Conservation (phyloP, 2,113 vertebrate species). For the Regulus satrapa region DNA sequence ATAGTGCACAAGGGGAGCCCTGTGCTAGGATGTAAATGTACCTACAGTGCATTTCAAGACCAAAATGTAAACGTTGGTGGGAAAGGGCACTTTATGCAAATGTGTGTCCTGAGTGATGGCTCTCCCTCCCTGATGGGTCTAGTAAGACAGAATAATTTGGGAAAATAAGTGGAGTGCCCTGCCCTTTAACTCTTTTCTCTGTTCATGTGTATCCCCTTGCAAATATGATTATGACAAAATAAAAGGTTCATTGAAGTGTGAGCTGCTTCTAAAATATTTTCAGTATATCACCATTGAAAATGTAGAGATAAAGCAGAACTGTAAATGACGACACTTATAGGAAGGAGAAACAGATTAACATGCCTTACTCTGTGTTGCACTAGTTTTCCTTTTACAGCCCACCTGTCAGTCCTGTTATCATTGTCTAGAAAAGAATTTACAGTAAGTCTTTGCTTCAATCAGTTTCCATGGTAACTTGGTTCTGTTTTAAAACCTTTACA, state of each 20-base stretch:
- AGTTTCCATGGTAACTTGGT: constrained; percentile 51
- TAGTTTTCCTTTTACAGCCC: constrained; percentile 26
- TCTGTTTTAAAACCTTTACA: constrained; percentile 32
- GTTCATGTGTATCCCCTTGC: background rate
- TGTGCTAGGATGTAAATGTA: background rate
- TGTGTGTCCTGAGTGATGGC: background rate
- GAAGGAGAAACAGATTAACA: background rate
- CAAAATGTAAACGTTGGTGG: background rate
- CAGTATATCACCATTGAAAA: background rate
- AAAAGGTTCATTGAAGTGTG: background rate
- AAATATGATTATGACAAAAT: constrained; percentile 12
- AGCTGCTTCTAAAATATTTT: background rate
- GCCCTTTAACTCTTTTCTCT: background rate
- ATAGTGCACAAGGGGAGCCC: background rate
- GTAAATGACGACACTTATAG: background rate
- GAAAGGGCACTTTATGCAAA: constrained; percentile 48
- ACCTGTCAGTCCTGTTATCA: constrained; percentile 32
- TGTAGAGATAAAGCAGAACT: background rate
- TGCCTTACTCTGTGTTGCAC: background rate
- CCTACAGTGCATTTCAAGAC: background rate
- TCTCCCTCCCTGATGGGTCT: background rate
- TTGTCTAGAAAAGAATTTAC: constrained; percentile 36
- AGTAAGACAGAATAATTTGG: constrained; percentile 21
- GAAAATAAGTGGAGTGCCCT: background rate
- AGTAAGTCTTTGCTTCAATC: constrained; percentile 30